Evolutionary conservation across 2,888 invertebrate species (phyloP), one percentile per base, ranked within the genome.

Genomic region (Plebejus anna): DNA sequence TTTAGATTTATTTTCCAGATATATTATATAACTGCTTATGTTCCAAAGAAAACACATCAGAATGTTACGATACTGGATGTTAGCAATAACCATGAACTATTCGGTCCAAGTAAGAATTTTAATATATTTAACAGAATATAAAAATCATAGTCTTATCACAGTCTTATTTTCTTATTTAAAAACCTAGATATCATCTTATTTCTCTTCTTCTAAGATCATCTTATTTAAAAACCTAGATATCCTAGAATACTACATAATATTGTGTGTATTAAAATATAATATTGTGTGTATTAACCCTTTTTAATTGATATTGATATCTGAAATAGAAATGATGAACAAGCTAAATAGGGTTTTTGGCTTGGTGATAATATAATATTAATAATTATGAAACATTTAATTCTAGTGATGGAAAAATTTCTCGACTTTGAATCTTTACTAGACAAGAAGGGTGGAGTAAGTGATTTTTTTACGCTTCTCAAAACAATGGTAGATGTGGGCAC

Each of bases 31-130:
- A 70, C 38, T n/a, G 36, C 70, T 32, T 66, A 66, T 66, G 1
- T 1, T n/a, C n/a, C 70, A 72, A 72, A 42, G n/a, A 72, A 72
- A 47, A n/a, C 71, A 42, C 61, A 66, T 11, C 28, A 66, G 28
- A 66, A 66, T 66, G 61, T 66, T 32, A 32, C 61, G 11, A 66
- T 66, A 66, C 4, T 66, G 22, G 61, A 66, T 28, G 61, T 66
- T 4, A 66, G 61, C 32, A 4, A 32, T 1, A 66, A 66, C 11
- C 61, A 11, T 11, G 13, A 66, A 28, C 11, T 9, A 9, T 66
- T 66, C 4, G 1, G 28, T 11, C 13, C 32, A 66, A 11, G 61
- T 66, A 66, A 32, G 32, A 9, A 66, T 66, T 1, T 61, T 22
- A 1, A 9, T 11, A 66, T 66, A 11, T 66, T 22, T 5, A 22